phyloP scores from a whole-genome alignment of 2,888 invertebrate genomes.

The Augiades crinisus region DNA sequence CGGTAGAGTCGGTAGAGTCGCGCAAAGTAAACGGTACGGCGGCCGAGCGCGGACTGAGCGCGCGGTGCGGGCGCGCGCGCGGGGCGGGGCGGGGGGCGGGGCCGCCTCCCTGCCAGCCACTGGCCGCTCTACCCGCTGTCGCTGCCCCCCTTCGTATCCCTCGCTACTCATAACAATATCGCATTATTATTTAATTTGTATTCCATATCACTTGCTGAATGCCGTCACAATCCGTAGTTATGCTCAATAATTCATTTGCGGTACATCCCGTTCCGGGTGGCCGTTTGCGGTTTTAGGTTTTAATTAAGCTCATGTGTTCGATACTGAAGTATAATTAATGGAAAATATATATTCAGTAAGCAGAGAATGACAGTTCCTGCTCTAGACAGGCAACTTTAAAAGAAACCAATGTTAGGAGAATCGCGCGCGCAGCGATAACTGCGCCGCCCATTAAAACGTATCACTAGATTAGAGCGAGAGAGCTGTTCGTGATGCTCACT shows the following conservation, averaged over 20 bases:
- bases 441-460: constrained; percentile 64
- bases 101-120: constrained; percentile 59
- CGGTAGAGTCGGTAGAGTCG: constrained; percentile 16
- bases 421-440: constrained; percentile 51
- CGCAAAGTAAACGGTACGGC: constrained; percentile 51
- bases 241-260: constrained; percentile 24
- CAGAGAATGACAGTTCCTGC: no score
- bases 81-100: constrained; percentile 47
- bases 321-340: not conserved
- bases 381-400: no score
- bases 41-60: constrained; percentile 71
- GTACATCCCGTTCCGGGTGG: not conserved
- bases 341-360: not conserved
- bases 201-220: constrained; percentile 43
- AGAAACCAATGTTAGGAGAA: constrained; percentile 32
- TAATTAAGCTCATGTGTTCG: not conserved
- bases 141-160: constrained; percentile 45
- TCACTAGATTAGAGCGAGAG: constrained; percentile 59
- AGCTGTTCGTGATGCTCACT: constrained; percentile 33
- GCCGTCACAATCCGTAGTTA: constrained; percentile 32
- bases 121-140: constrained; percentile 69
- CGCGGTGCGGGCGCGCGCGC: constrained; percentile 50
- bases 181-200: constrained; percentile 50
- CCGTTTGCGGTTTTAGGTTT: not conserved
- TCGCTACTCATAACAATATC: constrained; percentile 58